Percentiles rank a stretch among this genome's conserved stretches.
Conservation (phyloP, 1,140 invertebrate species). For the Scaptomyza pallida region DNA sequence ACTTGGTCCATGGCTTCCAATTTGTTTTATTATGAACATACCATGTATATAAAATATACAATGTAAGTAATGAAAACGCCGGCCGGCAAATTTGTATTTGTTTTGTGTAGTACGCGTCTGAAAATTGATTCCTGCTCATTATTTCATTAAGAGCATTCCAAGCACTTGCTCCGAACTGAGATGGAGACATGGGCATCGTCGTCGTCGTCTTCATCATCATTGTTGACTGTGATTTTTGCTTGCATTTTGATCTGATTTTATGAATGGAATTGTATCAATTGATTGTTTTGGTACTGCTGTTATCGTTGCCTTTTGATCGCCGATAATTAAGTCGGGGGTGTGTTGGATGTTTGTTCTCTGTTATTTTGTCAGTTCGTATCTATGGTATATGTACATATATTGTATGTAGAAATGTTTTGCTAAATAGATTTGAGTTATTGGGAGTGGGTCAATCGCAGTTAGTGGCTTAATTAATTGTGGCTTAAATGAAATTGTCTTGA, state of each 20-base stretch:
- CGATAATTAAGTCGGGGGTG: slow-evolving; percentile 77
- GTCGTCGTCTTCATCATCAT: slow-evolving; percentile 43
- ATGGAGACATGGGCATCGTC: slow-evolving; percentile 24
- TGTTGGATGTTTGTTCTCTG: slow-evolving; percentile 54
- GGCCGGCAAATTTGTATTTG: slow-evolving; percentile 69
- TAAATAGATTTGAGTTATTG: slow-evolving; percentile 74
- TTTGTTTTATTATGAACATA: slow-evolving; percentile 63
- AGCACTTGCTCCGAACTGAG: slow-evolving; percentile 44
- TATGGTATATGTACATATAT: too few relatives aligned
- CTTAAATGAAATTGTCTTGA: slow-evolving; percentile 72
- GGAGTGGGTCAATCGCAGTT: slow-evolving; percentile 40
- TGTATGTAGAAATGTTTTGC: slow-evolving; percentile 3
- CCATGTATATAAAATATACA: slow-evolving; percentile 45
- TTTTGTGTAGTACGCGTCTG: slow-evolving; percentile 47
- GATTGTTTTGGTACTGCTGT: slow-evolving; percentile 80
- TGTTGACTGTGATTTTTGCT: slow-evolving; percentile 63
- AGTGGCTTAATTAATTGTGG: slow-evolving; percentile 67
- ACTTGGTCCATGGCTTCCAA: slow-evolving; percentile 63
- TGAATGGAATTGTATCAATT: slow-evolving; percentile 82
- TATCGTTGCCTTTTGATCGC: slow-evolving; percentile 76
- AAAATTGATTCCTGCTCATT: slow-evolving; percentile 82
- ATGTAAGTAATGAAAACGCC: slow-evolving; percentile 53
- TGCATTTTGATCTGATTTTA: slow-evolving; percentile 79
- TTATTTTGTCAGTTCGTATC: background rate
- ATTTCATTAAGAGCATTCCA: slow-evolving; percentile 70